phyloP scores from a whole-genome alignment of 2,888 invertebrate species.

The Diadromus collaris region DNA sequence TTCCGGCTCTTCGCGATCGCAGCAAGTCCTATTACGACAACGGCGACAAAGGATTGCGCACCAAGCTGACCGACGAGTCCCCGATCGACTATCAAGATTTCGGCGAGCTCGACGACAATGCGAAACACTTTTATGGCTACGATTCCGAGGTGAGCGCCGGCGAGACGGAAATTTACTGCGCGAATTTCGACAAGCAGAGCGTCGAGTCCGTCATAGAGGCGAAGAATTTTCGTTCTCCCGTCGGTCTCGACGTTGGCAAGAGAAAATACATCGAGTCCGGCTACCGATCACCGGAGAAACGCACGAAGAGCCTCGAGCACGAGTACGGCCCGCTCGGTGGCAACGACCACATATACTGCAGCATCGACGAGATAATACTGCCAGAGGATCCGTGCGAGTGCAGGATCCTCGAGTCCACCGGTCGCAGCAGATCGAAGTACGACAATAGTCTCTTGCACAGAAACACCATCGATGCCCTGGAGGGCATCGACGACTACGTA shows the following conservation, averaged over 20 bases:
- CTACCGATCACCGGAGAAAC: conserved; percentile 67
- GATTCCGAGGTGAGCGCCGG: conserved; percentile 82
- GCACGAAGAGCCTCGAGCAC: conserved; percentile 65
- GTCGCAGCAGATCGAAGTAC: conserved; percentile 32
- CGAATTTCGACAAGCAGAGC: conserved; percentile 77
- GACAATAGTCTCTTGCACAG: conserved; percentile 36
- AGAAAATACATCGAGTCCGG: conserved; percentile 70
- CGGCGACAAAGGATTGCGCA: conserved; percentile 68
- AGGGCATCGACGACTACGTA: conserved; percentile 35
- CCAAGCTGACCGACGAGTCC: conserved; percentile 12
- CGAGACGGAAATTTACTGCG: conserved; percentile 81
- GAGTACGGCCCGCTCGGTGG: conserved; percentile 64
- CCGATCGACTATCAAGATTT: conserved; percentile 35
- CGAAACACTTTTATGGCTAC: conserved; percentile 80
- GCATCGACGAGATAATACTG: conserved; percentile 83
- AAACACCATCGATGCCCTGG: conserved; percentile 27
- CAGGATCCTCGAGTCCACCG: conserved; percentile 23
- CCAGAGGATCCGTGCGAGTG: conserved; percentile 63
- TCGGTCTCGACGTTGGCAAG: conserved; percentile 65
- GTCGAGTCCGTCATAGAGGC: conserved; percentile 56
- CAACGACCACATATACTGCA: conserved; percentile 78
- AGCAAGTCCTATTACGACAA: conserved; percentile 78
- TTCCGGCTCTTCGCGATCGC: conserved; percentile 76
- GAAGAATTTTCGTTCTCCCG: conserved; percentile 16
- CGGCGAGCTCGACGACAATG: conserved; percentile 15